A percentile compares a stretch with the other conserved stretches of the same genome.
Conservation (phyloP, 2,888 invertebrate genomes). For the Seira musarum region DNA sequence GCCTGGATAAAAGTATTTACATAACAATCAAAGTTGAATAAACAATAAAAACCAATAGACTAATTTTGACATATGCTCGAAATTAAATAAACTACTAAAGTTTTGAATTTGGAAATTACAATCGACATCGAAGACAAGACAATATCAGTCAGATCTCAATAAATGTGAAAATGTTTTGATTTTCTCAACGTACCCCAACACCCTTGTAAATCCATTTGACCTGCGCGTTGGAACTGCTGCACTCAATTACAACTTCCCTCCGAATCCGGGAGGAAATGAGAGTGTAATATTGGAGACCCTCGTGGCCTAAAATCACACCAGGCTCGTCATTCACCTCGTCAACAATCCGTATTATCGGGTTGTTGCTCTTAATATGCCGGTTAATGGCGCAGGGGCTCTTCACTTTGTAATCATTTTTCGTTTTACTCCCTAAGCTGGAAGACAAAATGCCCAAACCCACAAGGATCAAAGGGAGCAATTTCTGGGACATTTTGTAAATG, state of each 20-base stretch:
- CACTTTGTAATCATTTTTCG: slow-evolving; percentile 40
- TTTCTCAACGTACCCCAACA: slow-evolving; percentile 52
- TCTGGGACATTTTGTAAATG: too few species aligned
- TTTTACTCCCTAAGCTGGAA: too few species aligned
- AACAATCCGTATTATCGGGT: slow-evolving; percentile 45
- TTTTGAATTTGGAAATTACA: too few species aligned
- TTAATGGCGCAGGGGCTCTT: slow-evolving; percentile 37
- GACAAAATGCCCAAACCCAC: too few species aligned
- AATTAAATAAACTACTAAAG: not conserved
- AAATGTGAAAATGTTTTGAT: too few species aligned
- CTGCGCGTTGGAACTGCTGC: slow-evolving; percentile 40
- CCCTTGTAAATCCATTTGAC: slow-evolving; percentile 62
- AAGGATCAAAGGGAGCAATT: too few species aligned
- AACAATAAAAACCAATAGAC: not conserved
- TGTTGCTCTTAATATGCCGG: slow-evolving; percentile 28
- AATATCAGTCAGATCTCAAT: too few species aligned
- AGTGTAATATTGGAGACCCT: slow-evolving; percentile 43
- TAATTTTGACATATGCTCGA: too few species aligned
- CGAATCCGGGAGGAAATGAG: slow-evolving; percentile 49
- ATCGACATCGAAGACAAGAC: too few species aligned
- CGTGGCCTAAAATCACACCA: slow-evolving; percentile 48
- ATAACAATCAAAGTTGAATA: too few species aligned
- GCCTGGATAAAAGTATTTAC: slow-evolving; percentile 37
- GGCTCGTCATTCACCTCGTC: slow-evolving; percentile 46
- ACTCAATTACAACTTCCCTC: slow-evolving; percentile 58